Evolutionary conservation across 2,888 invertebrate species (phyloP).

Genomic region (Aproaerema taeniolella): DNA sequence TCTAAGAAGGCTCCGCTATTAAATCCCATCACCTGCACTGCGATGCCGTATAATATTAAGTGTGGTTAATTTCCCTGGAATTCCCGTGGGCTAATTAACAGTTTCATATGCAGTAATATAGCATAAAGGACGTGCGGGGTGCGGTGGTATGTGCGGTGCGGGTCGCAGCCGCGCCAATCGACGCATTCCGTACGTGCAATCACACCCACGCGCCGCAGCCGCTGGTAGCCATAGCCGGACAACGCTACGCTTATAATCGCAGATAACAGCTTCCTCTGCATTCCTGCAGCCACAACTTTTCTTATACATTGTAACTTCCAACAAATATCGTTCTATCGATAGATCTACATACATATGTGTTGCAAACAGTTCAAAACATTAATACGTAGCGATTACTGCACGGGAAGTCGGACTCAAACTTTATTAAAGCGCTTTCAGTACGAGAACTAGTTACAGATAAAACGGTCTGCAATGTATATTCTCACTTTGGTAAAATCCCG

Average conservation of each 20-base stretch:
- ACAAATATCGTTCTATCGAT: no score
- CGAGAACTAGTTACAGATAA: no score
- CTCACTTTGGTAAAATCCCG: no score
- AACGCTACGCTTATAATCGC: no score
- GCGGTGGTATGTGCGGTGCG: not conserved
- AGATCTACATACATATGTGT: no score
- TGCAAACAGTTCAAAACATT: no score
- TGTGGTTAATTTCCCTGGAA: not conserved
- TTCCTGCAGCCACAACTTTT: not conserved
- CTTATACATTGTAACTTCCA: no score
- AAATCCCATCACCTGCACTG: slow-evolving; percentile 5
- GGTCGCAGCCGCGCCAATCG: slow-evolving; percentile 6
- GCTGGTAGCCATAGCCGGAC: no score
- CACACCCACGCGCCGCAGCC: slow-evolving; percentile 26
- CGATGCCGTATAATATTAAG: slow-evolving; percentile 17
- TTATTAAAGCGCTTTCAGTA: no score
- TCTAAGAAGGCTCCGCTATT: not conserved
- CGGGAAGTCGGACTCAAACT: no score
- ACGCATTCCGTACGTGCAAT: slow-evolving; percentile 40
- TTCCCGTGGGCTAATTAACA: slow-evolving; percentile 3
- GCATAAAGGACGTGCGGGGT: not conserved
- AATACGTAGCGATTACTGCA: no score
- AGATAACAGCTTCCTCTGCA: slow-evolving; percentile 12
- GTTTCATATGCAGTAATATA: slow-evolving; percentile 1
- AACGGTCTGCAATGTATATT: no score